Base-by-base conservation (phyloP, 2,113 vertebrate genomes). In the Pithys albifrons region DNA sequence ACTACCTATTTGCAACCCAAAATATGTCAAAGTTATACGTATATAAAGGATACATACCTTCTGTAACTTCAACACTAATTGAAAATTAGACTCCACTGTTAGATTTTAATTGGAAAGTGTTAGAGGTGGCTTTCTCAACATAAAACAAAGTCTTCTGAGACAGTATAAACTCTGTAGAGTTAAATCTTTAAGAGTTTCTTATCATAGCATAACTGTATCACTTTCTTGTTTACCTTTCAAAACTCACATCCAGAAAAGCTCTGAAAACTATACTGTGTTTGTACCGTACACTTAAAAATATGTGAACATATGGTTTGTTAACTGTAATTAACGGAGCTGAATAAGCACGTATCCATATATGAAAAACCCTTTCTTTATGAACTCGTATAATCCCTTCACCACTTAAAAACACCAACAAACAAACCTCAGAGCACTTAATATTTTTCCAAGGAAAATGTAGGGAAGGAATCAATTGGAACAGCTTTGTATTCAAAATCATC, bases 311-410 rank as follows among this genome's bases (percentile, higher is more conserved):
- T 72, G 86, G 91, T 87, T 94, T 93, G 83, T 91, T 92, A 91
- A 94, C 77, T 92, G 96, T 96, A 94, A 97, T 94, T 94, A 96
- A 90, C 55, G n/a, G 35, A 82, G 92, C 16, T 61, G 46, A 91
- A 82, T 31, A 93, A 83, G 77, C 73, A 85, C 15, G 15, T 28
- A 92, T 67, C 33, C 45, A 79, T 74, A 95, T 76, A 88, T 41
- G 76, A 93, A 85, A 83, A 90, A 74, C 19, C 10, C 27, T 61
- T 83, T 84, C 65, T 89, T 94, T 58, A 77, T 54, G 49, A 91
- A 87, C 58, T 94, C 86, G 33, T 39, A 43, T 71, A 86, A 96
- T 93, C 75, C 43, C 28, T 79, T 82, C 67, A 79, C 81, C 87
- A 88, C 93, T 96, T 90, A 57, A 95, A 92, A 89, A 89, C 59